Evolutionary conservation across 2,888 invertebrate species (phyloP).

Genomic region (Agrochola macilenta): DNA sequence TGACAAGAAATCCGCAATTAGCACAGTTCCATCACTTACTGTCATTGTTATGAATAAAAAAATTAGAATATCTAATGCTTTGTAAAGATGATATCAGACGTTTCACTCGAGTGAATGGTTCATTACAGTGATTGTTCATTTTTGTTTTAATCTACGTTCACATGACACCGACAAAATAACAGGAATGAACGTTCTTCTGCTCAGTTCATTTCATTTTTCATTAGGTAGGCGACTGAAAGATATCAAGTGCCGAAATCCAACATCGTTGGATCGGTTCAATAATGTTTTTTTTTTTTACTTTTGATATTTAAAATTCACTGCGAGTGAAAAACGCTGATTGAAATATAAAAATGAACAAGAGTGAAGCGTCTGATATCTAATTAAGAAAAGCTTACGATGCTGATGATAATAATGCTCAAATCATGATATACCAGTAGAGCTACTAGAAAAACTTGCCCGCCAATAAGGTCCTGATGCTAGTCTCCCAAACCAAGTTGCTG

Average conservation of each 20-base stretch:
- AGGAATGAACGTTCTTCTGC: not conserved
- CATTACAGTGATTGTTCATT: not conserved
- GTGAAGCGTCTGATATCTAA: not conserved
- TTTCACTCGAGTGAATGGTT: not conserved
- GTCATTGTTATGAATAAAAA: not conserved
- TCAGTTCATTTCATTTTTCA: no score
- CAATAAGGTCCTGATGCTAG: slow-evolving; percentile 82
- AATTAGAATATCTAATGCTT: not conserved
- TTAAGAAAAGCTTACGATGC: not conserved
- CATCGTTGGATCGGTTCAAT: not conserved
- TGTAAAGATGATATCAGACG: not conserved
- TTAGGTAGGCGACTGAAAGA: not conserved
- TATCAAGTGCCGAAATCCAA: not conserved
- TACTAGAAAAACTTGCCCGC: slow-evolving; percentile 61
- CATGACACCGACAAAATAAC: not conserved
- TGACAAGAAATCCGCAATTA: no score
- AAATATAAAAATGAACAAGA: no score
- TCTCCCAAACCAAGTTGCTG: slow-evolving; percentile 74
- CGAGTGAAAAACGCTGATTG: not conserved
- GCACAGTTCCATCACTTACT: not conserved
- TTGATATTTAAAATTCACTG: no score
- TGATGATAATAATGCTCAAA: not conserved
- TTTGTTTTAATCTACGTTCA: not conserved
- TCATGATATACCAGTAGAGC: not conserved
- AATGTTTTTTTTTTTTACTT: not conserved